These are phyloP conservation scores for Callipepla californica DNA, from an alignment of 2,113 vertebrate genomes.

Conservation along the genomic window DNA sequence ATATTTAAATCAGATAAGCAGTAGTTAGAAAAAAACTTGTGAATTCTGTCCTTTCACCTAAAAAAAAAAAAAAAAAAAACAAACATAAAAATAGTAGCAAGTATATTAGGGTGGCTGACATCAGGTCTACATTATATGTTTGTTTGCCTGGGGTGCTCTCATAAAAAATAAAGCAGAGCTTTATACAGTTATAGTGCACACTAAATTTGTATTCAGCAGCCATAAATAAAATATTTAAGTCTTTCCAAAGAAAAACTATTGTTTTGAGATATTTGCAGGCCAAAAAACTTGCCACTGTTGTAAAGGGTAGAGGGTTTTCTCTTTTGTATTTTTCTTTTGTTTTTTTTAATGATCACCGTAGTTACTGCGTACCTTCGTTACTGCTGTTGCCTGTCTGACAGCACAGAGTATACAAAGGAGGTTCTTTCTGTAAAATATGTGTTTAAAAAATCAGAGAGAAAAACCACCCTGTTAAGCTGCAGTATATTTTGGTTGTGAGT, in stretches of 20 bases:
- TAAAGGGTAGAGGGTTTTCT: not conserved
- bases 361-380: conserved; percentile 24
- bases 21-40: conserved; percentile 4
- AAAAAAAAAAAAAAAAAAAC: conserved; percentile 6
- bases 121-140: conserved; percentile 54
- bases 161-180: conserved; percentile 71
- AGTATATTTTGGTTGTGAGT: conserved; percentile 53
- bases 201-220: conserved; percentile 58
- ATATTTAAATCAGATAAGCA: conserved; percentile 58
- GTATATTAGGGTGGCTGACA: conserved; percentile 70
- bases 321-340: conserved; percentile 3
- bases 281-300: not conserved
- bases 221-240: conserved; percentile 71
- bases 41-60: conserved; percentile 47
- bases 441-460: not conserved
- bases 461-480: not conserved
- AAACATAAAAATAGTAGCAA: not conserved
- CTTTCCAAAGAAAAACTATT: conserved; percentile 54
- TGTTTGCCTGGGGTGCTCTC: conserved; percentile 70
- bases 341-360: not conserved
- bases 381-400: not conserved
- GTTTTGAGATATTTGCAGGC: conserved; percentile 47
- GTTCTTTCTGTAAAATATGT: not conserved
- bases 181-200: conserved; percentile 54
- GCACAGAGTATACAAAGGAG: not conserved